Percentiles rank a stretch among this genome's conserved stretches.
Evolutionary conservation across 2,797 vertebrate genomes (phyloP).

Genomic region (Pipistrellus nathusii): DNA sequence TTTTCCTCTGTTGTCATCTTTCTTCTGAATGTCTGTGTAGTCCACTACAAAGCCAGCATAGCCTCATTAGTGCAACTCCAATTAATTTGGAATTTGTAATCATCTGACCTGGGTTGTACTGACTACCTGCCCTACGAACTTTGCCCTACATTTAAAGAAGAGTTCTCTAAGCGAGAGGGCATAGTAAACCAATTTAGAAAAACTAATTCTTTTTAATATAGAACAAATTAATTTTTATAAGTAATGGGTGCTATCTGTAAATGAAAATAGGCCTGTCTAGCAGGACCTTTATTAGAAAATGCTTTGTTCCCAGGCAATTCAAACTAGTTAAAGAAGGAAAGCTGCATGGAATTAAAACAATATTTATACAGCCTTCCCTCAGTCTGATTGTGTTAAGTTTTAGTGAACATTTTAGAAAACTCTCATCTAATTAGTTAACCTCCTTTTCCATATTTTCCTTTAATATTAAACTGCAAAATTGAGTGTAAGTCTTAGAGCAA

Average conservation of each 20-base stretch:
- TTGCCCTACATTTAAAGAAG: not conserved
- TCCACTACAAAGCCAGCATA: not conserved
- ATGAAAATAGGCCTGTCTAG: not conserved
- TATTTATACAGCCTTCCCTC: not conserved
- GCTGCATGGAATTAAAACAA: not conserved
- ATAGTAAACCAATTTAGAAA: not conserved
- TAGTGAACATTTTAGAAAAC: not conserved
- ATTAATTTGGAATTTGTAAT: conserved; percentile 3
- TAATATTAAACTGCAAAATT: not conserved
- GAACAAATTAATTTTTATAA: conserved; percentile 54
- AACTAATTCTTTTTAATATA: not conserved
- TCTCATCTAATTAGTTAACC: not conserved
- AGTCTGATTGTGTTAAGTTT: not conserved
- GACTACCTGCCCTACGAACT: not conserved
- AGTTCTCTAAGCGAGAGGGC: not conserved
- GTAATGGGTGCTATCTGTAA: not conserved
- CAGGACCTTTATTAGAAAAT: not conserved
- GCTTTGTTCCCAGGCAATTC: not conserved
- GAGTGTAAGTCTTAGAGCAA: not conserved
- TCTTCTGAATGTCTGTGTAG: not conserved
- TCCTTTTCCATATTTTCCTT: not conserved
- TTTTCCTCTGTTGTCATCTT: not conserved
- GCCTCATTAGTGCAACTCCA: conserved; percentile 20
- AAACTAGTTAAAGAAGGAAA: conserved; percentile 18
- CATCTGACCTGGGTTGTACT: not conserved